Evolutionary conservation across 2,888 invertebrate genomes (phyloP).

Genomic region (Conchocele bisecta): DNA sequence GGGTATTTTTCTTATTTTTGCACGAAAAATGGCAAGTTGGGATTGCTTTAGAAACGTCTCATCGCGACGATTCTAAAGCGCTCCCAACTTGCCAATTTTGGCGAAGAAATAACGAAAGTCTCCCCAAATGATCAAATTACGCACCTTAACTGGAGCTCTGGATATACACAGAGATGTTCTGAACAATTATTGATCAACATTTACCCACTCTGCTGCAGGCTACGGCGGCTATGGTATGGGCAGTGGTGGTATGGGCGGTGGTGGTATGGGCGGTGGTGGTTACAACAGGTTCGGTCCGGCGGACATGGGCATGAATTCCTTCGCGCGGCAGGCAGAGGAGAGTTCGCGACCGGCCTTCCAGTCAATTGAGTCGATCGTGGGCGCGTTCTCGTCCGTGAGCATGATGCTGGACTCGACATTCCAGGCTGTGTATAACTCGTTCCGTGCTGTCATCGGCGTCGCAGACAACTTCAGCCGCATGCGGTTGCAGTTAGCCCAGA

Average conservation of each 20-base stretch:
- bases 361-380: conserved; percentile 95
- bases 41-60: too few relatives aligned
- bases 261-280: conserved; percentile 57
- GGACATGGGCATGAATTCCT: conserved; percentile 66
- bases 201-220: conserved; percentile 26
- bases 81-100: too few relatives aligned
- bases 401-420: conserved; percentile 99
- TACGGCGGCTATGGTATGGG: conserved; percentile 38
- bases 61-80: too few relatives aligned
- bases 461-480: conserved; percentile 96
- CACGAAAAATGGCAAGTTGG: too few relatives aligned
- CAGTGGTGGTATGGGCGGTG: conserved; percentile 22
- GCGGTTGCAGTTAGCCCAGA: conserved; percentile 91
- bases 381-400: conserved; percentile 95
- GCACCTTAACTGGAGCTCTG: too few relatives aligned
- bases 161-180: too few relatives aligned
- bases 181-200: too few relatives aligned
- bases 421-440: conserved; percentile 96
- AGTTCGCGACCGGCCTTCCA: conserved; percentile 96
- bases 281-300: conserved; percentile 66
- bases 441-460: conserved; percentile 96
- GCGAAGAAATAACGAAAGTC: too few relatives aligned
- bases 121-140: too few relatives aligned
- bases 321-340: conserved; percentile 95
- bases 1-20: too few relatives aligned